Percentiles rank a stretch among this genome's conserved stretches.
Conservation (phyloP, 2,113 vertebrate species). For the Anguilla rostrata region DNA sequence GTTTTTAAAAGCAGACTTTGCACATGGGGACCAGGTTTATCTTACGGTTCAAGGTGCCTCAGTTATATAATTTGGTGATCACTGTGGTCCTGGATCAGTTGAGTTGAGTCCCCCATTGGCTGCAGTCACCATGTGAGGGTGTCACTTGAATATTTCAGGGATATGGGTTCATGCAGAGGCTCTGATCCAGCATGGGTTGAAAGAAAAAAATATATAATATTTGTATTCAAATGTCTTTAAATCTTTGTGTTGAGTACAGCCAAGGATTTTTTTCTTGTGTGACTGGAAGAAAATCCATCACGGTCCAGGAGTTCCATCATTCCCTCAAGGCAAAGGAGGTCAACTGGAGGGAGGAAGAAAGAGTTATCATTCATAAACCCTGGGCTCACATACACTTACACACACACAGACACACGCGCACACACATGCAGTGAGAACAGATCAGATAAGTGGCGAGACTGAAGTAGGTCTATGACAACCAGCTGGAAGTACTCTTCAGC, state of each 20-base stretch:
- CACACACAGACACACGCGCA: conserved; percentile 46
- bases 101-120: no score
- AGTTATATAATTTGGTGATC: no score
- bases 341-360: conserved; percentile 58
- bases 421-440: conserved; percentile 52
- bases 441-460: conserved; percentile 29
- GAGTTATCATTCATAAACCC: conserved; percentile 24
- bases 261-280: conserved; percentile 7
- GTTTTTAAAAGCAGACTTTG: no score
- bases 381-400: conserved; percentile 31
- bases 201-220: not conserved
- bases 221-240: not conserved
- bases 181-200: not conserved
- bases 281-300: conserved; percentile 14
- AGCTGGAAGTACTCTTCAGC: not conserved
- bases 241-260: not conserved
- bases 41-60: no score
- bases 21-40: no score
- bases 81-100: no score
- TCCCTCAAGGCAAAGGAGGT: conserved; percentile 44
- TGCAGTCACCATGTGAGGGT: not conserved
- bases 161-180: not conserved
- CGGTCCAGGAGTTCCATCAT: conserved; percentile 16
- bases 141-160: not conserved
- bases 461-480: not conserved